phyloP scores from a whole-genome alignment of 2,113 vertebrate species.

The Pipa parva region DNA sequence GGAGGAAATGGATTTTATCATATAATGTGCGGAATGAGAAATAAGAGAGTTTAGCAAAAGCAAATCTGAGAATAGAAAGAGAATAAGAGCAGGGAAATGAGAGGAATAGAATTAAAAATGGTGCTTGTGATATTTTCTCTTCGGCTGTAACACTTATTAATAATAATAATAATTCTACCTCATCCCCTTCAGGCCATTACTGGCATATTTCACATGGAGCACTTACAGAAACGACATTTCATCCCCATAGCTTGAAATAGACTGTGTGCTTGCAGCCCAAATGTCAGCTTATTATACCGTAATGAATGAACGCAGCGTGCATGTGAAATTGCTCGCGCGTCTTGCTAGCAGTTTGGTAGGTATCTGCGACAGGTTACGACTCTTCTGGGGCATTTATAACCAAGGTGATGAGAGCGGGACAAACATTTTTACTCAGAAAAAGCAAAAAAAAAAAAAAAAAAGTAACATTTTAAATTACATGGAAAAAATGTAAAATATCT shows the following conservation, averaged over 20 bases:
- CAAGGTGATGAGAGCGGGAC: too few species aligned
- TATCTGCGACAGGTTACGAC: not conserved
- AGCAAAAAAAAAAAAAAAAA: too few species aligned
- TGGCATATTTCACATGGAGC: not conserved
- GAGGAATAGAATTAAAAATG: not conserved
- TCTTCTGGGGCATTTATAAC: too few species aligned
- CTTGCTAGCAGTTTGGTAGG: not conserved
- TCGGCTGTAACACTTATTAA: not conserved
- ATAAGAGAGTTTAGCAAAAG: not conserved
- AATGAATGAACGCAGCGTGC: not conserved
- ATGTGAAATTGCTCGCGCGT: not conserved
- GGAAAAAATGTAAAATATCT: too few species aligned
- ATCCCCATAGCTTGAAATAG: not conserved
- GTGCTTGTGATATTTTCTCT: not conserved
- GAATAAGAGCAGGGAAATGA: not conserved
- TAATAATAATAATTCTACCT: constrained; percentile 1
- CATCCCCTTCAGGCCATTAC: not conserved
- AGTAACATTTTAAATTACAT: too few species aligned
- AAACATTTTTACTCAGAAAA: too few species aligned
- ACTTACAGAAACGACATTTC: constrained; percentile 1
- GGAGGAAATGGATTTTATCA: not conserved
- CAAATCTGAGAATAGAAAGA: not conserved
- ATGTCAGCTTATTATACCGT: not conserved
- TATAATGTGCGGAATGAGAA: not conserved
- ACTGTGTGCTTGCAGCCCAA: not conserved